phyloP scores from a whole-genome alignment of 1,140 invertebrate genomes.

The Vanessa atalanta region DNA sequence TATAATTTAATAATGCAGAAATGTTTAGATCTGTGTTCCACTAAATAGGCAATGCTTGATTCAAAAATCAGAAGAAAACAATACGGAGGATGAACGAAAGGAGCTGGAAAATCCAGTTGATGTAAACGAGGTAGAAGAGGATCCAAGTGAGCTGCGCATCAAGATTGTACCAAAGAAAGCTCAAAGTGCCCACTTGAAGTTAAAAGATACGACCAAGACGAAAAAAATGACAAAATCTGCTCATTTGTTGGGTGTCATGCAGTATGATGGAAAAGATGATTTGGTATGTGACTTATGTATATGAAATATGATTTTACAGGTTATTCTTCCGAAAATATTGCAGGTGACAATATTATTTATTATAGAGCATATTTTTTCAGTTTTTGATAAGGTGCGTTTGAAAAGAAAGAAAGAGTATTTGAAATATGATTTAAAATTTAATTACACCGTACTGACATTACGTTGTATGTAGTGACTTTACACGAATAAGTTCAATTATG shows the following conservation, averaged over 20 bases:
- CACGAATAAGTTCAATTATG: too few species aligned
- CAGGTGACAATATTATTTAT: too few species aligned
- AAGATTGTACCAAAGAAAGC: conserved; percentile 63
- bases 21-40: not conserved
- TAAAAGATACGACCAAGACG: conserved; percentile 47
- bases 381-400: too few species aligned
- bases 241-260: conserved; percentile 57
- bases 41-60: conserved; percentile 46
- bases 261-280: conserved; percentile 38
- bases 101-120: conserved; percentile 11
- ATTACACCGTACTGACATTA: too few species aligned
- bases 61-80: conserved; percentile 30
- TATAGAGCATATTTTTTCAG: too few species aligned
- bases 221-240: conserved; percentile 68
- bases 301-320: not conserved
- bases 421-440: too few species aligned
- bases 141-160: conserved; percentile 42
- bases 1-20: too few species aligned
- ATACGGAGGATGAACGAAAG: conserved; percentile 25
- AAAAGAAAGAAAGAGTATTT: too few species aligned
- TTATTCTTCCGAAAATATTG: not conserved
- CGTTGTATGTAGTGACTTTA: too few species aligned
- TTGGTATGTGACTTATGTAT: conserved; percentile 35
- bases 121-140: conserved; percentile 40
- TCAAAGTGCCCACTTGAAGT: conserved; percentile 63